Conservation (phyloP, 2,888 invertebrate genomes). For the Crossocerus cetratus region DNA sequence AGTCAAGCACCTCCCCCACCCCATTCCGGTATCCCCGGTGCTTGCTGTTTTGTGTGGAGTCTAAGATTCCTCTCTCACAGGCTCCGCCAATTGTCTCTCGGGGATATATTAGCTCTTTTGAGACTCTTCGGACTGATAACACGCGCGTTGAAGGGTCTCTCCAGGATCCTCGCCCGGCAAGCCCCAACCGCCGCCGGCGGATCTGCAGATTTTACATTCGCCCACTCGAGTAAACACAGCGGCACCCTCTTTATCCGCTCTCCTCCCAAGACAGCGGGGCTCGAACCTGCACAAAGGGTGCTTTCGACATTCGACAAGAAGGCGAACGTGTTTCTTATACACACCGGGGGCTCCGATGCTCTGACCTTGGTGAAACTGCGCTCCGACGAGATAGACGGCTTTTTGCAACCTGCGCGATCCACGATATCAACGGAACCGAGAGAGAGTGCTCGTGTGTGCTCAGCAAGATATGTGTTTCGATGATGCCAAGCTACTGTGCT, state of each 20-base stretch:
- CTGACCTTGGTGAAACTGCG: background rate
- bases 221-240: conserved; percentile 53
- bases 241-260: conserved; percentile 25
- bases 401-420: too few relatives aligned
- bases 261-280: conserved; percentile 20
- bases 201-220: conserved; percentile 58
- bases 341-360: conserved; percentile 16
- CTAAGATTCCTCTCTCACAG: conserved; percentile 8
- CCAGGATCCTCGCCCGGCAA: conserved; percentile 23
- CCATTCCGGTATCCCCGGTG: conserved; percentile 8
- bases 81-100: conserved; percentile 57
- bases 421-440: too few relatives aligned
- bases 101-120: conserved; percentile 70
- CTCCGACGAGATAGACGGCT: too few relatives aligned
- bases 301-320: conserved; percentile 34
- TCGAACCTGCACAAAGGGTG: conserved; percentile 33
- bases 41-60: background rate
- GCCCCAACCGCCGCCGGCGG: conserved; percentile 32
- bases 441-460: too few relatives aligned
- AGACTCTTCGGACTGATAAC: conserved; percentile 63
- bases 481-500: background rate
- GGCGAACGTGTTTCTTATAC: conserved; percentile 15
- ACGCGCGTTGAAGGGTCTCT: conserved; percentile 47
- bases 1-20: background rate
- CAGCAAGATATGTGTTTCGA: background rate